Percentiles rank a stretch among this genome's conserved stretches.
These are phyloP conservation scores for Scotopteryx bipunctaria DNA, from an alignment of 2,888 invertebrate species.

Conservation along the genomic window DNA sequence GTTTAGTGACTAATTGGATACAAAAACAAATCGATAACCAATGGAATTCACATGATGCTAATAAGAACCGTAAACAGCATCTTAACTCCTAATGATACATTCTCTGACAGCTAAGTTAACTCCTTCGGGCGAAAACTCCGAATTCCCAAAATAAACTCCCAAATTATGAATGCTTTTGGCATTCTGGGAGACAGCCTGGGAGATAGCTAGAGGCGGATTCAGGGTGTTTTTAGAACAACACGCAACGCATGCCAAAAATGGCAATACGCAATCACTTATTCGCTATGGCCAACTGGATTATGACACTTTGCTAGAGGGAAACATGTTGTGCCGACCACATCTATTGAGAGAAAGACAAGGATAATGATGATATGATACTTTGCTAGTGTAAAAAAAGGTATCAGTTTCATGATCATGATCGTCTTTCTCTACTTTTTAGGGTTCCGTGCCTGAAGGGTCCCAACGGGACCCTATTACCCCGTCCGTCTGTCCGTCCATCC, in stretches of 20 bases:
- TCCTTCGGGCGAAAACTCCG: conserved; percentile 28
- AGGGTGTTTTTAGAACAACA: conserved; percentile 46
- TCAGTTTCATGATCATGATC: too few species aligned
- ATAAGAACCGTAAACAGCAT: conserved; percentile 14
- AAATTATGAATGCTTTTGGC: conserved; percentile 44
- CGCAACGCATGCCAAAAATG: conserved; percentile 1
- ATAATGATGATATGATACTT: too few species aligned
- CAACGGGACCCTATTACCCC: too few species aligned
- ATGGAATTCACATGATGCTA: conserved; percentile 29
- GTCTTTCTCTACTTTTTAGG: too few species aligned
- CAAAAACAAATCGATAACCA: neutral
- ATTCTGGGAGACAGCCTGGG: conserved; percentile 57
- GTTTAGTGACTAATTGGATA: neutral
- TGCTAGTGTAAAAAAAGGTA: too few species aligned
- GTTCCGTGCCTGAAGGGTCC: too few species aligned
- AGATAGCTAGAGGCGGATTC: conserved; percentile 58
- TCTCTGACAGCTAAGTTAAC: conserved; percentile 35
- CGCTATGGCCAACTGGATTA: too few species aligned
- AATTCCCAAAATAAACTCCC: conserved; percentile 25
- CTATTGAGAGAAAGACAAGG: too few species aligned
- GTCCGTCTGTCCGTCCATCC: too few species aligned
- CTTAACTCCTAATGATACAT: conserved; percentile 22
- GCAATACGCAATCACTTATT: neutral
- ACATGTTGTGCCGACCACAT: too few species aligned
- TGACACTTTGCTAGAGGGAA: too few species aligned